Evolutionary conservation across 2,888 invertebrate species (phyloP), one percentile per base, ranked within the genome.

Genomic region (Nymphalis polychloros): DNA sequence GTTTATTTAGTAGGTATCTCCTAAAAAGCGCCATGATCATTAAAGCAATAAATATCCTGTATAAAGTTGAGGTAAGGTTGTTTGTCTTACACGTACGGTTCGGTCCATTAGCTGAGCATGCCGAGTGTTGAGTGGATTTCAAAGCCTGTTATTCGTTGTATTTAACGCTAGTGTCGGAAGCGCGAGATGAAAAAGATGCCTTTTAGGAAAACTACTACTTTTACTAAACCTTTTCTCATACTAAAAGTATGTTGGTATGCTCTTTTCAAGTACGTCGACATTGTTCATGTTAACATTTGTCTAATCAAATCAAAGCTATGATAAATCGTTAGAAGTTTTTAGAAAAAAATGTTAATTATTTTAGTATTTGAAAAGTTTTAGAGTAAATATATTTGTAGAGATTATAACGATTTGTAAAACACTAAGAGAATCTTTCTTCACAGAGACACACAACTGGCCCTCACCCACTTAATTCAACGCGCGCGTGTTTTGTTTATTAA

Each of bases 401-500:
- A 63, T 20, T 41, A 53, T 23, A 63, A 67, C 13, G 35, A 13
- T 59, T 53, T 47, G 41, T 64, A 49, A 64, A 41, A 60, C 47
- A 20, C 20, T 31, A 52, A n/a, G 60, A 67, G 63, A 52, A 69
- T 63, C 55, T 52, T 50, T 65, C 68, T 69, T 60, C 60, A 66
- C 60, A 60, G 66, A 63, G 66, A 47, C 59, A 55, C 27, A 72
- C 53, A 55, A 65, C 68, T 68, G 74, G 71, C 74, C 74, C 74
- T 74, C 74, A 74, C 74, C 74, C 70, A 74, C 73, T 74, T 73
- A 73, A 67, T 71, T 67, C 71, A 67, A 60, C 61, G 52, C 65
- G 57, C 62, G 72, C 74, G 74, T 73, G 73, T 64, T 65, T 71
- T 75, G 78, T 74, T 78, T 79, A 78, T 78, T 80, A 79, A 77